Percentiles rank a stretch among this genome's conserved stretches.
These are phyloP conservation scores for Resseliella maxima DNA, from an alignment of 2,888 invertebrate genomes.

Conservation along the genomic window DNA sequence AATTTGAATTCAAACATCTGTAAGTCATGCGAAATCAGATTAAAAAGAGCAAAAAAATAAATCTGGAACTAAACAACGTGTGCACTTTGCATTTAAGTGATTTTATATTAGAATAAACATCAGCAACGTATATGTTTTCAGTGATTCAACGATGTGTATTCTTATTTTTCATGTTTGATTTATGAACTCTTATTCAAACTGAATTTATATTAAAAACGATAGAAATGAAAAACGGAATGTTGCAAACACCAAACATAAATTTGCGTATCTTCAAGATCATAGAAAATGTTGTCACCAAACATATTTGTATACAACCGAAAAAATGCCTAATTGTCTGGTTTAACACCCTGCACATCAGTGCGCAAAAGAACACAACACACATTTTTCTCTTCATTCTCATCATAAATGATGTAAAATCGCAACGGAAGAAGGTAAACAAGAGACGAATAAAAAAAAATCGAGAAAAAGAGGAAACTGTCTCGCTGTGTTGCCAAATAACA, in stretches of 20 bases:
- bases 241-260: conserved; percentile 27
- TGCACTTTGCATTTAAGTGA: conserved; percentile 30
- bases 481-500: background rate
- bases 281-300: conserved; percentile 43
- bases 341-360: background rate
- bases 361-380: background rate
- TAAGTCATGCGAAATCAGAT: conserved; percentile 22
- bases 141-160: conserved; percentile 21
- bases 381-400: background rate
- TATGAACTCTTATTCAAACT: background rate
- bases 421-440: background rate
- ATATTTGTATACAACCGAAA: background rate
- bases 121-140: background rate
- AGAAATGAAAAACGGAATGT: conserved; percentile 4
- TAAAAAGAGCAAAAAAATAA: conserved; percentile 3
- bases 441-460: background rate
- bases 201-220: conserved; percentile 32
- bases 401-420: background rate
- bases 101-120: conserved; percentile 31
- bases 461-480: background rate
- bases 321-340: conserved; percentile 40
- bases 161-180: background rate
- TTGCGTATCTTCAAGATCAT: conserved; percentile 11
- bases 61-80: background rate
- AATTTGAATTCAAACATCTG: conserved; percentile 51